Evolutionary conservation across 2,113 vertebrate species (phyloP).

Genomic region (Peucedramus taeniatus): DNA sequence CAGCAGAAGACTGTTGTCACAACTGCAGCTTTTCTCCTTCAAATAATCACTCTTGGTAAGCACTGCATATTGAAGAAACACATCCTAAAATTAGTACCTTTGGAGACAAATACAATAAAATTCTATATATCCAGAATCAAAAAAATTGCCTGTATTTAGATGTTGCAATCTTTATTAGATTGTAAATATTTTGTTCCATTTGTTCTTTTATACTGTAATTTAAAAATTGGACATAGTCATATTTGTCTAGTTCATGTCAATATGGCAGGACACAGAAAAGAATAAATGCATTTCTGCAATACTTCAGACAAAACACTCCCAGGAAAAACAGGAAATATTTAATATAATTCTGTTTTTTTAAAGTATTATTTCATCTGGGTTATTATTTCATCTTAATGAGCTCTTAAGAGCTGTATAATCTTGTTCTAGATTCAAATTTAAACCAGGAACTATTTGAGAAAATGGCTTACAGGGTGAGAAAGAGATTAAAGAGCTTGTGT

Average conservation of each 20-base stretch:
- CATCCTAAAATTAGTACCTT: background rate
- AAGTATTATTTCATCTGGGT: background rate
- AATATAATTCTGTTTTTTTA: background rate
- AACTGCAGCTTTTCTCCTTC: background rate
- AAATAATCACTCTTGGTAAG: background rate
- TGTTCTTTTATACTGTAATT: background rate
- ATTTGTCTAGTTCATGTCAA: background rate
- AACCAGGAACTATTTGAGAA: background rate
- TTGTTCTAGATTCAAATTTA: background rate
- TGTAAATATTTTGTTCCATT: background rate
- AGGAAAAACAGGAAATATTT: background rate
- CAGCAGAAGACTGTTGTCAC: background rate
- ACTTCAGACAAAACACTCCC: background rate
- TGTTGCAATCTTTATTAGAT: background rate
- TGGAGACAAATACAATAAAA: background rate
- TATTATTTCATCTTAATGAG: too few relatives aligned
- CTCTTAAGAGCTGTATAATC: background rate
- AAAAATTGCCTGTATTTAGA: background rate
- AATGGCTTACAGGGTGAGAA: background rate
- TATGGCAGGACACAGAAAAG: background rate
- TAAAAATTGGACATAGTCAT: background rate
- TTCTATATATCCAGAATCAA: background rate
- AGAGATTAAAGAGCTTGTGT: background rate
- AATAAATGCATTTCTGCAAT: background rate
- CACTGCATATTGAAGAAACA: background rate